A percentile compares a stretch with the other conserved stretches of the same genome.
These are phyloP conservation scores for Pemphredon lugubris DNA, from an alignment of 2,888 invertebrate genomes.

Conservation along the genomic window DNA sequence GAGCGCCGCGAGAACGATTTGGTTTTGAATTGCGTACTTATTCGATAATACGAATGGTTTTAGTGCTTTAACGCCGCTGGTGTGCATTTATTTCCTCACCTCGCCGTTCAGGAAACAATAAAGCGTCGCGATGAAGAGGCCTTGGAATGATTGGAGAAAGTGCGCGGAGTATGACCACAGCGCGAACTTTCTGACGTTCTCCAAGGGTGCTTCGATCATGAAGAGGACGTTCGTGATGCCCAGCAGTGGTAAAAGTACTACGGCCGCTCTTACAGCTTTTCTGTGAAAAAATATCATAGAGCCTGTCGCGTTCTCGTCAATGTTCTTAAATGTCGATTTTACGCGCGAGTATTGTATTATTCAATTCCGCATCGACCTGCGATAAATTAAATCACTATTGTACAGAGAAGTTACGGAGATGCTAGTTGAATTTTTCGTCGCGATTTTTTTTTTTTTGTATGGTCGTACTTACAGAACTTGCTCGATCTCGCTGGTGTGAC, in stretches of 20 bases:
- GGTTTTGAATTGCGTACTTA: no score
- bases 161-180: constrained; percentile 91
- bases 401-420: no score
- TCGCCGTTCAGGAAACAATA: constrained; percentile 93
- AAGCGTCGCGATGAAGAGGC: constrained; percentile 89
- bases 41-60: no score
- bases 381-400: no score
- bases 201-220: constrained; percentile 87
- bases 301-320: background rate
- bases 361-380: no score
- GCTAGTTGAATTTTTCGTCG: no score
- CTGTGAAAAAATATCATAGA: constrained; percentile 83
- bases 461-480: constrained; percentile 85
- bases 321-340: no score
- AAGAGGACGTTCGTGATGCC: constrained; percentile 91
- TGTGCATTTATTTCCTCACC: no score
- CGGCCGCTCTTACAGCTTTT: constrained; percentile 90
- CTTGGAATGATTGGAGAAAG: constrained; percentile 92
- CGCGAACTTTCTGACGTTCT: constrained; percentile 87
- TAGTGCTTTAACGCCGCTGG: no score
- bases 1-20: no score
- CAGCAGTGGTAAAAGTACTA: constrained; percentile 89
- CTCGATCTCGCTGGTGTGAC: constrained; percentile 88
- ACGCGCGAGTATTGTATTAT: no score
- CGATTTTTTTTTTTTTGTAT: no score